phyloP scores from a whole-genome alignment of 2,113 vertebrate genomes.

The Eulacestoma nigropectus region DNA sequence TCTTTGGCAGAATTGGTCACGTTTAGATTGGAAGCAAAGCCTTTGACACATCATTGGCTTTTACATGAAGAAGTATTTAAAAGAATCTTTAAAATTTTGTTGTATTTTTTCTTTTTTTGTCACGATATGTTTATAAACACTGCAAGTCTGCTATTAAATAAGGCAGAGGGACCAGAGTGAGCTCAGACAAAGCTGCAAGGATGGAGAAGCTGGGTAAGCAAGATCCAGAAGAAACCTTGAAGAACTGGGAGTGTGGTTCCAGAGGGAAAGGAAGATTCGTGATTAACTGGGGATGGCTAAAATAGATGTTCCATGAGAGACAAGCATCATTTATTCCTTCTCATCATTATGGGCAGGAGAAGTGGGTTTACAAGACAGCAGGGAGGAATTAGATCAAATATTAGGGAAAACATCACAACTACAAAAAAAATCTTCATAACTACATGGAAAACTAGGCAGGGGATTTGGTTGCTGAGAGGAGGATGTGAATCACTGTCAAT shows the following conservation, averaged over 20 bases:
- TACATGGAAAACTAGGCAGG: neutral
- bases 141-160: neutral
- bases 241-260: neutral
- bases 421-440: neutral
- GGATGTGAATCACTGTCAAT: neutral
- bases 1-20: neutral
- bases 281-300: neutral
- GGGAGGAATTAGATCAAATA: neutral
- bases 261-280: neutral
- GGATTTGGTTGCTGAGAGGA: neutral
- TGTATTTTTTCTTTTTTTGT: neutral
- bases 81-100: neutral
- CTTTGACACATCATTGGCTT: neutral
- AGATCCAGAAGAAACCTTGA: neutral
- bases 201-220: neutral
- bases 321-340: neutral
- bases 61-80: neutral
- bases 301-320: neutral
- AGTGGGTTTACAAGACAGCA: neutral
- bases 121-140: neutral
- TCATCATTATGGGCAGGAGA: neutral
- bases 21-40: neutral
- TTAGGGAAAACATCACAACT: neutral
- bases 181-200: neutral
- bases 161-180: neutral